These are phyloP conservation scores for Brachionus koreanus DNA, from an alignment of 1,140 invertebrate genomes.

Conservation along the genomic window DNA sequence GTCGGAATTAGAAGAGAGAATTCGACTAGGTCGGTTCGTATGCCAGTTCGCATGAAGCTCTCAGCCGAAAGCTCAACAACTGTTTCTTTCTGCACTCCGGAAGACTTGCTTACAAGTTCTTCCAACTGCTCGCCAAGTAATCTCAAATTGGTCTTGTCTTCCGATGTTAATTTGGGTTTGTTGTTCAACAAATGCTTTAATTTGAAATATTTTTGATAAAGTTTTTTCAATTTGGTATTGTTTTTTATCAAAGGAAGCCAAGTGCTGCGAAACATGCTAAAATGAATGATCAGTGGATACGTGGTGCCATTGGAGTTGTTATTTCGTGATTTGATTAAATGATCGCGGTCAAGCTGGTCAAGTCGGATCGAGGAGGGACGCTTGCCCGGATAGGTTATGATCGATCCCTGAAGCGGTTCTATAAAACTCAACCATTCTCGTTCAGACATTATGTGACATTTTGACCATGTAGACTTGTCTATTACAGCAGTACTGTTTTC, in stretches of 20 bases:
- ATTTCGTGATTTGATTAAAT: conserved; percentile 56
- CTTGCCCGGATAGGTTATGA: conserved; percentile 80
- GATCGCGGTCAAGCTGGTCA: conserved; percentile 85
- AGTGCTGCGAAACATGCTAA: conserved; percentile 33
- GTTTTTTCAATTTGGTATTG: conserved; percentile 31
- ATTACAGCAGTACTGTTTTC: conserved; percentile 68
- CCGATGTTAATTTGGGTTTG: conserved; percentile 82
- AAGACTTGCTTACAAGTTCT: conserved; percentile 71
- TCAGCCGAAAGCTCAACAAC: conserved; percentile 84
- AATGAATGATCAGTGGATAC: conserved; percentile 19
- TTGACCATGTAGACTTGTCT: conserved; percentile 65
- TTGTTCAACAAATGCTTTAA: conserved; percentile 88
- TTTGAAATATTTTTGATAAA: conserved; percentile 74
- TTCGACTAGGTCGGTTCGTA: conserved; percentile 81
- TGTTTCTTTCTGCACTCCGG: conserved; percentile 83
- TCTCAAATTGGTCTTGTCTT: conserved; percentile 82
- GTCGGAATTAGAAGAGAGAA: conserved; percentile 92
- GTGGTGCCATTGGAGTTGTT: neutral
- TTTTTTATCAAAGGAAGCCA: conserved; percentile 36
- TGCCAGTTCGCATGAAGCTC: conserved; percentile 83
- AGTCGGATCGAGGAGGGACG: conserved; percentile 81
- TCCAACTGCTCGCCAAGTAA: conserved; percentile 82
- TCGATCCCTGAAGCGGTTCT: conserved; percentile 79
- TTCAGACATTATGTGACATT: conserved; percentile 70
- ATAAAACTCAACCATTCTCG: conserved; percentile 86